phyloP scores from a whole-genome alignment of 2,797 vertebrate genomes.

The Spinibarbus caldwelli region DNA sequence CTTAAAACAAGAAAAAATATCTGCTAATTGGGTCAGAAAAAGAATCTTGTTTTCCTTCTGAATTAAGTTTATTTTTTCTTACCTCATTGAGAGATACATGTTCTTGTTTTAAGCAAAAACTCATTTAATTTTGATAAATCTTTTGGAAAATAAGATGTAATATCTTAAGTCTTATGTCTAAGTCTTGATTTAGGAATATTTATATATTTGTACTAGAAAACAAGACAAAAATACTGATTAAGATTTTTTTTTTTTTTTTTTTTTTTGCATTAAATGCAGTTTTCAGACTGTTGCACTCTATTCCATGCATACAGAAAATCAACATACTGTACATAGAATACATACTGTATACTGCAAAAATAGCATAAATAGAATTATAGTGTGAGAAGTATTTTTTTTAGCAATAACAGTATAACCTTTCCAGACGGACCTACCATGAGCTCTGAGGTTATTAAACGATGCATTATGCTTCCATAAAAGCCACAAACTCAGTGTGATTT shows the following conservation, averaged over 20 bases:
- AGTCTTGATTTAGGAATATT: too few relatives aligned
- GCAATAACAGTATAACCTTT: not conserved
- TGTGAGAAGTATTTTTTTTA: not conserved
- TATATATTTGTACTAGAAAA: too few relatives aligned
- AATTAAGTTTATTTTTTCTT: not conserved
- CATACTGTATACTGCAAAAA: not conserved
- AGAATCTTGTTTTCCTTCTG: too few relatives aligned
- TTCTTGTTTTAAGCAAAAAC: not conserved
- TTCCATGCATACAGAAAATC: too few relatives aligned
- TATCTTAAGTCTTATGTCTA: too few relatives aligned
- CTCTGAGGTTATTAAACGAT: not conserved
- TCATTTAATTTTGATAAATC: not conserved
- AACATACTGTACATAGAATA: not conserved
- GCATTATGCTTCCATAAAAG: not conserved
- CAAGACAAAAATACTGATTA: too few relatives aligned
- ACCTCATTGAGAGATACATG: too few relatives aligned
- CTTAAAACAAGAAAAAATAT: not conserved
- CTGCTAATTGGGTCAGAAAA: too few relatives aligned
- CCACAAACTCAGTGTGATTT: not conserved
- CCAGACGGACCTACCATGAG: not conserved
- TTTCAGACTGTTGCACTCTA: too few relatives aligned
- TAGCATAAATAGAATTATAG: not conserved
- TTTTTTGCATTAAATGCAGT: too few relatives aligned
- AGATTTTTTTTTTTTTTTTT: too few relatives aligned
- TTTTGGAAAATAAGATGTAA: too few relatives aligned